Evolutionary conservation across 2,888 invertebrate genomes (phyloP), one percentile per base, ranked within the genome.

Genomic region (Lissonota sp.): DNA sequence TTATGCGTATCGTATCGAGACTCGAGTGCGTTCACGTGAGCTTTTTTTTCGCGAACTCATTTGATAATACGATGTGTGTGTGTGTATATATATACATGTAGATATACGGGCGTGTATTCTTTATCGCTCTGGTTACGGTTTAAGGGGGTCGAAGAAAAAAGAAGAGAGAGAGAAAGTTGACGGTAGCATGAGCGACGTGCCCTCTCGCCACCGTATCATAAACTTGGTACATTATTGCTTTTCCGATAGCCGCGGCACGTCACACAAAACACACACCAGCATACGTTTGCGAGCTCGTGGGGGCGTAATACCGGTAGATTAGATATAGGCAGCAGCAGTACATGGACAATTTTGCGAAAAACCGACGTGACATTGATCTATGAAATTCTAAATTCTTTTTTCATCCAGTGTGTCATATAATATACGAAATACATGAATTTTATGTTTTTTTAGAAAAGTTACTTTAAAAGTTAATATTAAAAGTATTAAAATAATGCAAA

Each of bases 221-320:
- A 90, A 91, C 89, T 92, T 89, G 88, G 88, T 91, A 91, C 91
- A 91, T 91, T 92, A 92, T 92, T 92, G 92, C 91, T 92, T 92
- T 89, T 88, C 90, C 91, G 89, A 90, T 90, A 90, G 87, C 88
- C 88, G 85, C 86, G 88, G 89, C 88, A 87, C 87, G 88, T 90
- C 88, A 86, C 87, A 87, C 86, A 87, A 80, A 84, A 84, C 75
- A 86, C 83, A 76, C 63, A 57, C 82, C 83, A 84, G 83, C 58
- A 86, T 86, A 86, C 86, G 14, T 53, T 14, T 53, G 14, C 14
- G 14, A 53, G 53, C 84, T 86, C 88, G 87, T 88, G 86, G 84
- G 86, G 84, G 78, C 80, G 83, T 69, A 62, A 62, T 67, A 57
- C 71, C 71, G 40, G 26, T 51, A 84, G 85, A 86, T 86, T 85